Base-by-base conservation (phyloP, 2,797 vertebrate genomes). In the Menidia menidia region DNA sequence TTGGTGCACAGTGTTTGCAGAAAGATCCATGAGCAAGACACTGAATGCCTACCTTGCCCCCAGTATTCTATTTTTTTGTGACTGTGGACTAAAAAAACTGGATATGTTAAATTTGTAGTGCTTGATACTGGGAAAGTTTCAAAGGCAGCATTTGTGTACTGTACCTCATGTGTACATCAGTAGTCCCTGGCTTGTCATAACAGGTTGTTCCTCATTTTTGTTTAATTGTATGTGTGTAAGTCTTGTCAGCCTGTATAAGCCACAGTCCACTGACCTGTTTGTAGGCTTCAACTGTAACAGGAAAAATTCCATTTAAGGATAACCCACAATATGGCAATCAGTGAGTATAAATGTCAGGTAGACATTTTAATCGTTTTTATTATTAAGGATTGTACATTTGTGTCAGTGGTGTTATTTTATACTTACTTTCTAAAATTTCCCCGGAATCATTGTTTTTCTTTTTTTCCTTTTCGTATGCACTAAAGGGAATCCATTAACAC, bases 341-440 rank as follows among this genome's bases (percentile, higher is more conserved):
- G 25, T 25, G 25, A 25, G 1, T 4, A 9, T 45, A 13, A 16
- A 1, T n/a, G 13, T 31, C 52, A 41, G 25, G 30, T 33, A 54
- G 30, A 69, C 43, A n/a, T 50, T 58, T 63, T 15, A 6, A 32
- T 42, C n/a, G 6, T 42, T 48, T 48, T n/a, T 54, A 64, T 47
- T 50, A 7, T 13, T 16, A n/a, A 14, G 11, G 15, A 64, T 18
- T 55, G 10, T 69, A 2, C 18, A 3, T 48, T 15, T 41, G 42
- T 31, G 4, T 19, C 41, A 19, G 25, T 25, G n/a, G 8, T 51
- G 2, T 12, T 42, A 35, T 32, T 43, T 61, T 8, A 13, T 2
- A 4, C 9, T 15, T 30, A 25, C 54, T 44, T 42, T 55, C 13
- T 7, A 15, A 14, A 35, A 6, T 45, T 25, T 64, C 44, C 42